These are phyloP conservation scores for Drosophila atripex DNA, from an alignment of 2,888 invertebrate genomes.

Conservation along the genomic window DNA sequence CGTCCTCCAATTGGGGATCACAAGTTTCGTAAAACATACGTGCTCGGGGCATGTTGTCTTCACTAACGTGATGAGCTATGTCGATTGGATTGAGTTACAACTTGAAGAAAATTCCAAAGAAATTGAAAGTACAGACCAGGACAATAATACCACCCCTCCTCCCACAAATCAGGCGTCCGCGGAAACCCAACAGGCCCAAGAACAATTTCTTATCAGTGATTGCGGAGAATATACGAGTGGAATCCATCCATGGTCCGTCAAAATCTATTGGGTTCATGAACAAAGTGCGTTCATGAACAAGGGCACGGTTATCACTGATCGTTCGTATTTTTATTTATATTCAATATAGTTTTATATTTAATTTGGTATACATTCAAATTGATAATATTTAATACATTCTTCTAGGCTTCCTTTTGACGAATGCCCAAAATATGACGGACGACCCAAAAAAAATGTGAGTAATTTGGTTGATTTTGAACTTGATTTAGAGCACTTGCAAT, in stretches of 20 bases:
- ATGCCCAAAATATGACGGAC: background rate
- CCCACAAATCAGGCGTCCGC: background rate
- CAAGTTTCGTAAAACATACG: background rate
- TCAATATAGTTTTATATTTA: background rate
- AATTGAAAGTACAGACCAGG: too few species aligned
- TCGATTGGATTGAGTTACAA: background rate
- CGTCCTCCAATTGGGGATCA: background rate
- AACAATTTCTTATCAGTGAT: background rate
- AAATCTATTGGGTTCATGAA: background rate
- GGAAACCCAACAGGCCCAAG: background rate
- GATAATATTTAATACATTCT: background rate
- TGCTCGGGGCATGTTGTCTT: background rate
- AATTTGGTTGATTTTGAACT: background rate
- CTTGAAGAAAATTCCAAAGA: background rate
- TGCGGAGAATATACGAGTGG: background rate
- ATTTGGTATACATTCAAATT: background rate
- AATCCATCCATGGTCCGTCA: background rate
- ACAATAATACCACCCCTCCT: background rate
- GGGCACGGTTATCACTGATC: background rate
- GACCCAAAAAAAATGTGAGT: background rate
- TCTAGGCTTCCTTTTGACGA: background rate
- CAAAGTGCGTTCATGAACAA: background rate
- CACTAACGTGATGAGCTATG: background rate
- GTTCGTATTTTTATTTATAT: background rate
- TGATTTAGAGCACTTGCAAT: background rate